phyloP scores from a whole-genome alignment of 1,140 invertebrate species.

The Panagrolaimus sp. region DNA sequence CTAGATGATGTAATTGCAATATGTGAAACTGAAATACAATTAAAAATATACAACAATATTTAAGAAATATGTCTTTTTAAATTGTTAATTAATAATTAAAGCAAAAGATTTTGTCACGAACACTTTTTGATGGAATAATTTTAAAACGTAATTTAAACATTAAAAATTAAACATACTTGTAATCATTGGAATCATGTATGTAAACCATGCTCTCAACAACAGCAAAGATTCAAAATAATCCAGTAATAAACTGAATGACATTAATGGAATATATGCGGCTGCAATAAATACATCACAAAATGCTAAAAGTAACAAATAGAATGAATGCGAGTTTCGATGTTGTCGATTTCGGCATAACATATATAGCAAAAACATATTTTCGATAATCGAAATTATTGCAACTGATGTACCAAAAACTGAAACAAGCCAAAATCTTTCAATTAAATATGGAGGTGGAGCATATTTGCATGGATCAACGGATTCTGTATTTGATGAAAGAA shows the following conservation, averaged over 20 bases:
- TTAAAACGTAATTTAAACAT: too few species aligned
- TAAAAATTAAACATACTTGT: too few species aligned
- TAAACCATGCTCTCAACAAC: constrained; percentile 29
- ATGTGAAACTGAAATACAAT: constrained; percentile 50
- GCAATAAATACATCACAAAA: constrained; percentile 50
- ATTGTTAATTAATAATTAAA: too few species aligned
- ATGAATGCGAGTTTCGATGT: constrained; percentile 45
- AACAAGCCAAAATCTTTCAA: constrained; percentile 47
- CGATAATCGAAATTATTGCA: constrained; percentile 39
- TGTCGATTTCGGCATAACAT: constrained; percentile 43
- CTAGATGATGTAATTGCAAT: constrained; percentile 51
- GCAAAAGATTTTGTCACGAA: too few species aligned
- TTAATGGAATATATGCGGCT: constrained; percentile 48
- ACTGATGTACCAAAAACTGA: constrained; percentile 43
- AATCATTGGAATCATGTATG: constrained; percentile 52
- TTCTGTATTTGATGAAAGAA: too few species aligned
- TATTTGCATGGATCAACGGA: constrained; percentile 7
- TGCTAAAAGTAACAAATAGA: constrained; percentile 46
- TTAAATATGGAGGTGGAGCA: constrained; percentile 20
- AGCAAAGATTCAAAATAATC: constrained; percentile 45
- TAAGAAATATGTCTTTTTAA: too few species aligned
- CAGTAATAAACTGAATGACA: constrained; percentile 46
- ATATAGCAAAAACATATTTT: constrained; percentile 43
- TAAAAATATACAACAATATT: too few species aligned
- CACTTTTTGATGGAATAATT: too few species aligned